These are phyloP conservation scores for Daktulosphaira vitifoliae DNA, from an alignment of 1,140 invertebrate species.

Conservation along the genomic window DNA sequence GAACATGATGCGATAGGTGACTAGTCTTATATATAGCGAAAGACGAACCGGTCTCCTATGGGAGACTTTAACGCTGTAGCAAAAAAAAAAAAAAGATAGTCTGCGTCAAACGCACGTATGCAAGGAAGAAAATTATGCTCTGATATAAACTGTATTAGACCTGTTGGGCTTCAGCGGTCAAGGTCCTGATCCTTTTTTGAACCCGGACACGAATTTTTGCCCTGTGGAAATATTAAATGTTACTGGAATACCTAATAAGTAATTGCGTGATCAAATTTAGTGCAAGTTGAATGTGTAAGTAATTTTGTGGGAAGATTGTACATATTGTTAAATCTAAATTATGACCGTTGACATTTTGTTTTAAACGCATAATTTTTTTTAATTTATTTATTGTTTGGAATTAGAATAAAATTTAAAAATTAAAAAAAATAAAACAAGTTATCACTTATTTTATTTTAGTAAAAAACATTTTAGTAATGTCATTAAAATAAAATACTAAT, in stretches of 20 bases:
- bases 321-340: no score
- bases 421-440: no score
- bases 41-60: conserved; percentile 15
- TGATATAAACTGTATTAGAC: conserved; percentile 23
- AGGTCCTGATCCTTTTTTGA: conserved; percentile 15
- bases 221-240: background rate
- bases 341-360: no score
- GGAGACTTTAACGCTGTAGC: conserved; percentile 25
- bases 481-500: no score
- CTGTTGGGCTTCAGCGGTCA: background rate
- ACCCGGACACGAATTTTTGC: conserved; percentile 21
- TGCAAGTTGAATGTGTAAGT: no score
- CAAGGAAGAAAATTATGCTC: background rate
- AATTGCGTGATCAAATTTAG: no score
- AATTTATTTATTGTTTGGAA: no score
- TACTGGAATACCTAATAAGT: background rate
- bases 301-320: no score
- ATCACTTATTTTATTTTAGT: no score
- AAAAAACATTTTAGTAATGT: no score
- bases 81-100: background rate
- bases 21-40: conserved; percentile 29
- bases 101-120: background rate
- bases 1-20: background rate
- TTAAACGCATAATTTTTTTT: no score
- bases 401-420: no score